A percentile compares a stretch with the other conserved stretches of the same genome.
Conservation (phyloP, 2,113 vertebrate species). For the Cinclus cinclus region DNA sequence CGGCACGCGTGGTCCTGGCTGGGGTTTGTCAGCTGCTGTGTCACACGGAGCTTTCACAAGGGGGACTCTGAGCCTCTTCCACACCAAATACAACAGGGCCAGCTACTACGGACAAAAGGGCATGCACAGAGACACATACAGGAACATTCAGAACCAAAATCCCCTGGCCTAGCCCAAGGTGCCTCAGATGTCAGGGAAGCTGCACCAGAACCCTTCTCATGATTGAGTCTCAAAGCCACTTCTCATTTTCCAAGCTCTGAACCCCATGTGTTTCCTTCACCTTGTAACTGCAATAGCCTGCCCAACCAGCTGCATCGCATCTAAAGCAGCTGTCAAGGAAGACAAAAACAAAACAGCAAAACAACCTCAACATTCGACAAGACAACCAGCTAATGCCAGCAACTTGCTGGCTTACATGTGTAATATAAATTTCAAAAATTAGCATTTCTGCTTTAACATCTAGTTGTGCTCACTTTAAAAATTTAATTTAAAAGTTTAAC, state of each 20-base stretch:
- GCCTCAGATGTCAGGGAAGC: neutral
- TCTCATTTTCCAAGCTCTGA: neutral
- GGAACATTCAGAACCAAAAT: neutral
- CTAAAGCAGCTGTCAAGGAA: neutral
- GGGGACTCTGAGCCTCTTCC: neutral
- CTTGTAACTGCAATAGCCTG: neutral
- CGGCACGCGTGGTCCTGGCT: too few relatives aligned
- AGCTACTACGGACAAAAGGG: neutral
- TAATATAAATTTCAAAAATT: neutral
- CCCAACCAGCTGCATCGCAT: neutral
- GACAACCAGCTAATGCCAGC: neutral
- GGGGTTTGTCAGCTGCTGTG: neutral
- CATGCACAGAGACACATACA: fast-evolving
- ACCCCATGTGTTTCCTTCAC: neutral
- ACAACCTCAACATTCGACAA: neutral
- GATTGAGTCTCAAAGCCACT: neutral
- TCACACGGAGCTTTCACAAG: neutral
- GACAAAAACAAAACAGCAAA: neutral
- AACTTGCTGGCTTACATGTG: neutral
- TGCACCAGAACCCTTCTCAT: neutral
- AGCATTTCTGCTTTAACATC: neutral
- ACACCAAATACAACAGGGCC: fast-evolving
- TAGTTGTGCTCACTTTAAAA: neutral
- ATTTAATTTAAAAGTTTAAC: neutral
- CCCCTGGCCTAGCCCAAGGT: neutral